Base-by-base conservation (phyloP, 2,888 invertebrate species). In the Drosophila emarginata region DNA sequence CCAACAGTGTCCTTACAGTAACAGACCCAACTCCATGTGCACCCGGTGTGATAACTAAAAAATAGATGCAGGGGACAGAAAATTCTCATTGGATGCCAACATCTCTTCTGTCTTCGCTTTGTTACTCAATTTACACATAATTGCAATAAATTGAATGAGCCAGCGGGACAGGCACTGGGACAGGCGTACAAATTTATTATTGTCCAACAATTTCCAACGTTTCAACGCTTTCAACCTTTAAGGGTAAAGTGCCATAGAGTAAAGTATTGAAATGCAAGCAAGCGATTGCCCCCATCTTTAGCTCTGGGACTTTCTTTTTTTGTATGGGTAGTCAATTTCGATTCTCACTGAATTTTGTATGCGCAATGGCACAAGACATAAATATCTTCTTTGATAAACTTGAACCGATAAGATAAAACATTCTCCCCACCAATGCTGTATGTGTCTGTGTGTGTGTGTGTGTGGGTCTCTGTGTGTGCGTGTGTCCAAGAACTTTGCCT, bases 51-150 rank as follows among this genome's bases (percentile, higher is more conserved):
- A 7, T 12, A 45, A 45, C 45, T 21, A 45, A 45, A 45, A 11
- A 21, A 45, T 9, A 45, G 45, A 45, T 45, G 45, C 45, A 45
- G 45, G 9, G 11, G 21, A 12, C 18, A 32, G 9, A 1, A 7
- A 18, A 15, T 15, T 21, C 45, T 23, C 23, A 53, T 32, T 51
- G 50, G 57, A 28, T 54, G 64, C 50, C 28, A 40, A 14, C 51
- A 52, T 26, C 67, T 26, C 67, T 80, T 74, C 88, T 77, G 74
- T 66, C 66, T 63, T 69, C 74, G 76, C 87, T 83, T 81, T 82
- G 87, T 82, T 76, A 82, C 79, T 69, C 82, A 82, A 82, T 82
- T 82, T 88, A 84, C 85, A 82, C 87, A 80, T 82, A 82, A 82
- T 88, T 82, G 89, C 87, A 74, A 88, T 82, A 82, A 82, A 82